phyloP scores from a whole-genome alignment of 2,113 vertebrate genomes.

The Ptychochromis oligacanthus region DNA sequence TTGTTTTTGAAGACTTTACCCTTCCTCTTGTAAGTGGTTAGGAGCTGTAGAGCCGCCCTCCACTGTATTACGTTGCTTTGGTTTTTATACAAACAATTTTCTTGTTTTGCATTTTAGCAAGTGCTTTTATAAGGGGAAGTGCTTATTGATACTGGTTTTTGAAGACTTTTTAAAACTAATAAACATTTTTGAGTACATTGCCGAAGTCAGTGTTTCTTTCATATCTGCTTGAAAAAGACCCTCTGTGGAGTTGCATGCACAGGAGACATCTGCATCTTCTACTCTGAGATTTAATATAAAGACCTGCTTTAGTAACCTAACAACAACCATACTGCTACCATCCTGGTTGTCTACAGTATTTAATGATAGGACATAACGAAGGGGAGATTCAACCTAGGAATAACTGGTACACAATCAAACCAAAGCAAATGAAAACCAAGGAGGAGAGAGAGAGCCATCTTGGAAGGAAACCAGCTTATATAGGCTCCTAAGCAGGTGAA shows the following conservation, averaged over 20 bases:
- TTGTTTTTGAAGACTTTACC: slow-evolving; percentile 85
- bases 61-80: slow-evolving; percentile 83
- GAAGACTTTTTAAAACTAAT: slow-evolving; percentile 93
- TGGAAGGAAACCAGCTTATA: too few species aligned
- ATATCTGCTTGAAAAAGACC: neutral
- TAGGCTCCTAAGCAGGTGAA: too few species aligned
- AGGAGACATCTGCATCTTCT: neutral
- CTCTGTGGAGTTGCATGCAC: neutral
- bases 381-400: too few species aligned
- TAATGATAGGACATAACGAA: too few species aligned
- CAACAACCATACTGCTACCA: neutral
- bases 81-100: slow-evolving; percentile 85
- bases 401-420: too few species aligned
- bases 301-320: neutral
- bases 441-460: too few species aligned
- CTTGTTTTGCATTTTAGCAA: slow-evolving; percentile 90
- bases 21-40: slow-evolving; percentile 83
- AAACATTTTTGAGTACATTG: slow-evolving; percentile 85
- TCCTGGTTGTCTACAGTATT: neutral
- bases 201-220: neutral
- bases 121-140: slow-evolving; percentile 92
- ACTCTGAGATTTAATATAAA: neutral
- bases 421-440: too few species aligned
- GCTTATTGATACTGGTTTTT: slow-evolving; percentile 91
- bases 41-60: slow-evolving; percentile 84